Evolutionary conservation across 2,113 vertebrate genomes (phyloP), one percentile per base, ranked within the genome.

Genomic region (Synchiropus splendidus): DNA sequence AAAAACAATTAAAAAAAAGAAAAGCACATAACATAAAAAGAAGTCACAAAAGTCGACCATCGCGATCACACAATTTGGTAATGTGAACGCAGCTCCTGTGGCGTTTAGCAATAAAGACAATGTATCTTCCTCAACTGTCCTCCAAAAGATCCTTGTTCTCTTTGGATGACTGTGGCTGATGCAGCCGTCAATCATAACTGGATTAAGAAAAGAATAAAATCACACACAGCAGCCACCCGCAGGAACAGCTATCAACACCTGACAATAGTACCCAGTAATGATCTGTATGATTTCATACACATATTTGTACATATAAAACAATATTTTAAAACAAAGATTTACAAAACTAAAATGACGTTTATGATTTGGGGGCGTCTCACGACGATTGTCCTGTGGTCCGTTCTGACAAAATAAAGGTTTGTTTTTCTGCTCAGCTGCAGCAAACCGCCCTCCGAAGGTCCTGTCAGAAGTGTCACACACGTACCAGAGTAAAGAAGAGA

Each of bases 151-250:
- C 50, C 38, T 51, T 74, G 68, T 34, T 72, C 57, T 79, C 74
- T 78, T 77, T 76, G 75, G 79, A 67, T 36, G 57, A 68, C 63
- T 52, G 18, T 48, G 83, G 83, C 81, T 86, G 83, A 84, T 83
- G 80, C 83, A 86, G 82, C 83, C 77, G 59, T 80, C 72, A 64
- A 67, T 60, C 60, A 54, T 36, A 45, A 64, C n/a, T n/a, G n/a
- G n/a, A n/a, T n/a, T n/a, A n/a, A n/a, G n/a, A n/a, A n/a, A n/a
- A n/a, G n/a, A n/a, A n/a, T n/a, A n/a, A n/a, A n/a, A n/a, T n/a
- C n/a, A 47, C 12, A 67, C 72, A 61, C 54, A 62, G 48, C 64
- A 48, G 56, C 66, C 61, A 61, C 43, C 51, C 12, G 72, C 35
- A 46, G 55, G 51, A 54, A 64, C 39, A 58, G 45, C 70, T 36